Evolutionary conservation across 2,113 vertebrate genomes (phyloP).

Genomic region (Heterotilapia buettikoferi): DNA sequence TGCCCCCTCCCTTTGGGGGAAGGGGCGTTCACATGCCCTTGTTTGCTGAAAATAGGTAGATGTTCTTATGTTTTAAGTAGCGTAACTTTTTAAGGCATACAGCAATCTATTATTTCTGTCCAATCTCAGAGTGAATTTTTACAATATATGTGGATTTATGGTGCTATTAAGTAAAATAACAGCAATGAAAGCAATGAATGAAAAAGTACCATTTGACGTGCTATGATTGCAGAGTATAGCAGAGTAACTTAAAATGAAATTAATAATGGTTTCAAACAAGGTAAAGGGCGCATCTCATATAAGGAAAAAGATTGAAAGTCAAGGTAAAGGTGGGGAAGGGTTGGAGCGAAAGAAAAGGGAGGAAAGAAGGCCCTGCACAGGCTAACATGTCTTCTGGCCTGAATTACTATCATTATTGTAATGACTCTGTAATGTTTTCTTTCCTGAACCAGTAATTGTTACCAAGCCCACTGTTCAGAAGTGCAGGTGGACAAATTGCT

Average conservation of each 20-base stretch:
- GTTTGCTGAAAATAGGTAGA: background rate
- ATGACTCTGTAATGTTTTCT: constrained; percentile 74
- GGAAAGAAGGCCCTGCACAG: constrained; percentile 41
- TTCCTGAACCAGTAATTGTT: constrained; percentile 73
- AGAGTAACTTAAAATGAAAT: background rate
- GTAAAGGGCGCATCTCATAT: background rate
- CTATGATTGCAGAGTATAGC: background rate
- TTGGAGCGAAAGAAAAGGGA: background rate
- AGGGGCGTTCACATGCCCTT: background rate
- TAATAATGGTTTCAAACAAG: background rate
- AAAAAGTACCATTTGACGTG: background rate
- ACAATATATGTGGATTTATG: constrained; percentile 1
- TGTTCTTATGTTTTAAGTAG: background rate
- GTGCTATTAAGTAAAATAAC: constrained; percentile 1
- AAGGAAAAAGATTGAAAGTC: background rate
- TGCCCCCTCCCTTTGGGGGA: background rate
- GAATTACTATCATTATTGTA: constrained; percentile 76
- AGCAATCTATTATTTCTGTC: background rate
- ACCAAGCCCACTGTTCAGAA: constrained; percentile 63
- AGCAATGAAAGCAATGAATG: background rate
- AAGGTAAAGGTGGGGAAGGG: background rate
- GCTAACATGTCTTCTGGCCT: constrained; percentile 46
- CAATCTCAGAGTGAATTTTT: background rate
- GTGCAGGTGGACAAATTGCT: constrained; percentile 70
- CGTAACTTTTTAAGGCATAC: background rate